Evolutionary conservation across 2,888 invertebrate genomes (phyloP), one percentile per base, ranked within the genome.

Genomic region (Yponomeuta plumbellus): DNA sequence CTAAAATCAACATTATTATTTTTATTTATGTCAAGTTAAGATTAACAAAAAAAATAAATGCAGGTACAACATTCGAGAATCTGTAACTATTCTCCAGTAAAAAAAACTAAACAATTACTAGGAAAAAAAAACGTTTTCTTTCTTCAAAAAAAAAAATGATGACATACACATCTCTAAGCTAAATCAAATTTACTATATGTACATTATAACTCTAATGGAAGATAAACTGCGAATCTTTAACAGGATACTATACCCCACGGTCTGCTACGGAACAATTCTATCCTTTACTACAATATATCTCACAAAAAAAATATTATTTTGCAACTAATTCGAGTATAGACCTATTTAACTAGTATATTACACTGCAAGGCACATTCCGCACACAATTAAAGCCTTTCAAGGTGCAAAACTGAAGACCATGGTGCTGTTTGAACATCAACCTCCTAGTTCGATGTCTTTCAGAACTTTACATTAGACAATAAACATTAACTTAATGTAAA

Each of bases 11-110:
- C 81, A 83, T 85, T 84, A 85, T 86, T 86, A 87, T 86, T 86
- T 86, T 86, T 86, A 87, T 86, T 86, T 86, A 90, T 88, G 89
- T 88, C 89, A 88, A 89, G 81, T 78, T 81, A 81, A 80, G 84
- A 86, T 83, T 84, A 87, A 88, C 84, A 86, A 88, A 88, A 85
- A 66, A 85, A 86, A 75, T 88, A 91, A 91, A 92, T 91, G 91
- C 92, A 92, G 92, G 92, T 92, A 92, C 92, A 91, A 88, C 86
- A 91, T 90, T 91, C 91, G 91, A 92, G 91, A 89, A 91, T 87
- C 82, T 80, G 44, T 52, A 85, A 68, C 68, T 68, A 86, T 89
- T 91, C 86, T 90, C 88, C 84, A 85, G 84, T 86, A 79, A 86
- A 85, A 82, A 86, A 81, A 87, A 87, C 83, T 87, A 89, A 88